phyloP scores from a whole-genome alignment of 2,797 vertebrate species.

The Balearica regulorum region DNA sequence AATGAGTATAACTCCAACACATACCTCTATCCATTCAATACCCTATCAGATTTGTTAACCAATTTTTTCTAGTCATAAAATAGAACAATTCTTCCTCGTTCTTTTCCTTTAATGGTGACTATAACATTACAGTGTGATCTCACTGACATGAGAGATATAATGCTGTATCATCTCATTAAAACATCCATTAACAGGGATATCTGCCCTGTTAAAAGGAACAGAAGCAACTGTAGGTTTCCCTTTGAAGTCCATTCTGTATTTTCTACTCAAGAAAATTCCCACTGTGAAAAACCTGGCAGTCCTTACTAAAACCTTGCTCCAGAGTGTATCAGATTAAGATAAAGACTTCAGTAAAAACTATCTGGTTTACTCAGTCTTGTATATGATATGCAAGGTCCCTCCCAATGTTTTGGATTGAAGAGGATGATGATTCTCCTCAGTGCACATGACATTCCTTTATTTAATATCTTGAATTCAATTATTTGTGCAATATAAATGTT shows the following conservation, averaged over 20 bases:
- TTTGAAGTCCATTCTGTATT: background rate
- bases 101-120: background rate
- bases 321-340: background rate
- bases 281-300: background rate
- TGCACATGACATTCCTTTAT: background rate
- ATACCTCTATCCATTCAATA: background rate
- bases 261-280: background rate
- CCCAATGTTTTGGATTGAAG: background rate
- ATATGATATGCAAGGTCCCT: background rate
- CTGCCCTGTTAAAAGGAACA: background rate
- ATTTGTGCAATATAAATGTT: background rate
- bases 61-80: background rate
- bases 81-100: background rate
- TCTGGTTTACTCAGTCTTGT: background rate
- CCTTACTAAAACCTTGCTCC: background rate
- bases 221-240: background rate
- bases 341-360: background rate
- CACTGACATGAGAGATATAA: background rate
- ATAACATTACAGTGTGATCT: background rate
- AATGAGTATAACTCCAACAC: background rate
- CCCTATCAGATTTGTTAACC: background rate
- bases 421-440: background rate
- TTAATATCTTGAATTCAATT: background rate
- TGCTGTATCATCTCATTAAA: background rate
- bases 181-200: background rate